Evolutionary conservation across 2,113 vertebrate species (phyloP).

Genomic region (Ceyx margarethae): DNA sequence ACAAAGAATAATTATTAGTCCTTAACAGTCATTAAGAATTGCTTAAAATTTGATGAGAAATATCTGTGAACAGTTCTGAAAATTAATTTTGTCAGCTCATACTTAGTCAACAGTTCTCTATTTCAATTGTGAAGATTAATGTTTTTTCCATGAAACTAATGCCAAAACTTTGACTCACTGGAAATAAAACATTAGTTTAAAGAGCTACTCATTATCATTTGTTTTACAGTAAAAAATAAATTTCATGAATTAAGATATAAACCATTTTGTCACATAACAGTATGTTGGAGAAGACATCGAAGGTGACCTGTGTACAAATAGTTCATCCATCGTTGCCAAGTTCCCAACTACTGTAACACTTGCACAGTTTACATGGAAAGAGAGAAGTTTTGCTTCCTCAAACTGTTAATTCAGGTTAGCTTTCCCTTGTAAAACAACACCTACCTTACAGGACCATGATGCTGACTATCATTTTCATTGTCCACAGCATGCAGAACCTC

Average conservation of each 20-base stretch:
- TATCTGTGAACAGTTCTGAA: conserved; percentile 58
- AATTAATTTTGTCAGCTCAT: conserved; percentile 69
- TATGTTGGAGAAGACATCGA: conserved; percentile 21
- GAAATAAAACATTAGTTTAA: conserved; percentile 72
- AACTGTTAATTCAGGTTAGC: neutral
- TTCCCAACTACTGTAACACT: conserved; percentile 33
- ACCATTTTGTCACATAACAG: conserved; percentile 55
- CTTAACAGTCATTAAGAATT: conserved; percentile 45
- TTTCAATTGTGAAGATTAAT: conserved; percentile 74
- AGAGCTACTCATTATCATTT: conserved; percentile 73
- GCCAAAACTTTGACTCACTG: conserved; percentile 78
- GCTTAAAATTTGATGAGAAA: conserved; percentile 68
- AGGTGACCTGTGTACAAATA: conserved; percentile 49
- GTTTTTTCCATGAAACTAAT: conserved; percentile 75
- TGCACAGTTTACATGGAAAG: neutral
- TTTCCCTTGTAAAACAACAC: neutral
- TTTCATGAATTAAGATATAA: conserved; percentile 63
- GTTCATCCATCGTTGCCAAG: conserved; percentile 7
- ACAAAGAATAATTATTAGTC: conserved; percentile 33
- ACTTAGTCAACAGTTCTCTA: conserved; percentile 70
- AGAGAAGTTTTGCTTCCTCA: neutral
- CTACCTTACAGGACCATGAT: neutral
- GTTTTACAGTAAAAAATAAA: conserved; percentile 73
- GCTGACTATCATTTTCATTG: neutral
- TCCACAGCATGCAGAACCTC: fast-evolving